Evolutionary conservation across 2,888 invertebrate species (phyloP), one percentile per base, ranked within the genome.

Genomic region (Tipula vernalis): DNA sequence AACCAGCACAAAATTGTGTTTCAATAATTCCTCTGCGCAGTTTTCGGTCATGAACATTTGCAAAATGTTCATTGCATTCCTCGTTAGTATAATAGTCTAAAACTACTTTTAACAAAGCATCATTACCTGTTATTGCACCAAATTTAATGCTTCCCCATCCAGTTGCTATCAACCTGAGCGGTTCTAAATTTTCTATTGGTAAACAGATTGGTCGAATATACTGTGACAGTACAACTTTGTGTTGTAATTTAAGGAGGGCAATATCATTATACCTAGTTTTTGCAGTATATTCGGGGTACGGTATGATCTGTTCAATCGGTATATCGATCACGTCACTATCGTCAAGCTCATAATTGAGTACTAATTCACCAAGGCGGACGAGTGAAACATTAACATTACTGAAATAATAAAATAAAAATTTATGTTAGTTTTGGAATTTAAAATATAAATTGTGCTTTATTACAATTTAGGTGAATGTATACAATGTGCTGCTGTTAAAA

Each of bases 401-500:
- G n/a, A 71, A 71, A 71, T 28, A 3, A 12, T 71, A 71, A 28
- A 10, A 44, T 39, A 3, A 28, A 28, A 28, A 28, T 28, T 6
- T 0, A 57, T 86, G n/a, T 5, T 41, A 41, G 15, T 28, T 0
- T 44, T 44, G 39, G 39, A 6, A 39, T 39, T 39, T 28, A 28
- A 39, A 39, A 2, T 39, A 39, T 28, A 1, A 39, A 84, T 39
- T 42, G n/a, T 51, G 39, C 6, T 39, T 39, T 10, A 13, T 18
- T 71, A 71, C 71, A 1, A 28, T 4, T 28, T 39, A 39, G 71
- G 71, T 42, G 51, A 51, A 4, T 88, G 88, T 36, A 91, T 88
- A 88, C 94, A 94, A 89, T 94, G 94, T 0, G 94, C 94, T 3
- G 95, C 94, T 0, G 94, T 94, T 12, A 94, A 89, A 2, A 95